Base-by-base conservation (phyloP, 2,888 invertebrate species). In the Balanococcus diminutus region DNA sequence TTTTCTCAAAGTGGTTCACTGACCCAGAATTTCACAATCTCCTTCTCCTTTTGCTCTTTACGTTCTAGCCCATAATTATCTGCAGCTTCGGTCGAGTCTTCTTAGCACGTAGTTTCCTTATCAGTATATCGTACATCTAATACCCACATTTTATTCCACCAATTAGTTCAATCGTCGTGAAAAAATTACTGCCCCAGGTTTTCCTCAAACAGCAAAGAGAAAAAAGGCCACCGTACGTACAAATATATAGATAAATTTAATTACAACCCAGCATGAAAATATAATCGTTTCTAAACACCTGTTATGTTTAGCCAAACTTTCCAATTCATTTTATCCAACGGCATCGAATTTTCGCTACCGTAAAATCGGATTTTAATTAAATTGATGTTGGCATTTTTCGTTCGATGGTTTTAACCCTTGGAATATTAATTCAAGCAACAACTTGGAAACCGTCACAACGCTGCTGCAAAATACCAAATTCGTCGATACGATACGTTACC, bases 361-460 rank as follows among this genome's bases (percentile, higher is more conserved):
- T 14, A 11, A 28, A 67, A 67, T 9, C 61, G 61, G 61, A 67
- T 67, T 67, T 67, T 67, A 67, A 67, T 67, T 67, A 67, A 67
- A 67, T 67, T 67, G 61, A 67, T 51, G 51, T 51, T 9, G 61
- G 61, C 11, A 67, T 67, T 67, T 67, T 67, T 67, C 28, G 61
- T 67, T 67, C 28, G 61, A 14, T 28, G 11, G 61, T 28, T 67
- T 28, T n/a, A 67, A 67, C 61, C 61, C 61, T 67, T 67, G 11
- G 61, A 67, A 25, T 67, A 67, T 67, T 67, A 67, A 67, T 67
- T 67, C 28, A 67, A 67, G 61, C 61, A 67, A 67, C 61, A 67
- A 67, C 61, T 67, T 25, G 61, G 22, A 67, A 67, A 67, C 61
- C 61, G 61, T 25, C 61, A 28, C 61, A 67, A 67, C 61, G 61